A percentile compares a stretch with the other conserved stretches of the same genome.
Evolutionary conservation across 2,888 invertebrate species (phyloP).

Genomic region (Eledone cirrhosa): DNA sequence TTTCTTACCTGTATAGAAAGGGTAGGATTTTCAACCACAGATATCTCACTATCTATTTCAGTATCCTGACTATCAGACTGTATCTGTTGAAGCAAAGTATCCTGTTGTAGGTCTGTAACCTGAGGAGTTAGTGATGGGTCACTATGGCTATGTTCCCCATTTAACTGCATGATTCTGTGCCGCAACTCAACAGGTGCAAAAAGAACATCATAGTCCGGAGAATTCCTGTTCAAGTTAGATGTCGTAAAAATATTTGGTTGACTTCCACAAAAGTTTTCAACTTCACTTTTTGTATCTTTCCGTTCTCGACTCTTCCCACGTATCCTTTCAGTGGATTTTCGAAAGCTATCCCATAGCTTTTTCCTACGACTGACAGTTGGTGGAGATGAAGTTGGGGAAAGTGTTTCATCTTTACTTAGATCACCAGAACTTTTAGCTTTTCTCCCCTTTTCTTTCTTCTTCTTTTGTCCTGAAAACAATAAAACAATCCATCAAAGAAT

Average conservation of each 20-base stretch:
- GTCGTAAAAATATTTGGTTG: slow-evolving; percentile 17
- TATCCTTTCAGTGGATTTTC: slow-evolving; percentile 24
- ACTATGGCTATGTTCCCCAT: slow-evolving; percentile 13
- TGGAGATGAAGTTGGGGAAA: slow-evolving; percentile 13
- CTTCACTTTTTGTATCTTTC: background rate
- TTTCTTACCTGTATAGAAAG: background rate
- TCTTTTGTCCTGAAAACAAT: slow-evolving; percentile 1
- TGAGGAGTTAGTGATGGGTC: slow-evolving; percentile 21
- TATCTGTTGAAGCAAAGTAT: background rate
- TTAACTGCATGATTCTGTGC: background rate
- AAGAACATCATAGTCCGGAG: slow-evolving; percentile 24
- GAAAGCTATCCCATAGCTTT: slow-evolving; percentile 19
- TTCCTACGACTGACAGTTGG: slow-evolving; percentile 21
- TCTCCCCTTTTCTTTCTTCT: slow-evolving; percentile 18
- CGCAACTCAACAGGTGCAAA: slow-evolving; percentile 24
- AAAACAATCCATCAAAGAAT: background rate
- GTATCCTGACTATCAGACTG: slow-evolving; percentile 23
- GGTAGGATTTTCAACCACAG: slow-evolving; percentile 17
- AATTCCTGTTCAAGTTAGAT: background rate
- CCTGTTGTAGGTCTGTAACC: background rate
- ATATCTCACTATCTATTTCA: slow-evolving; percentile 15
- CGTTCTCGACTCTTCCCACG: slow-evolving; percentile 27
- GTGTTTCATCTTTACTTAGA: slow-evolving; percentile 18
- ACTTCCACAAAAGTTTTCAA: slow-evolving; percentile 10
- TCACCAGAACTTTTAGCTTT: slow-evolving; percentile 28